A percentile compares a stretch with the other conserved stretches of the same genome.
phyloP scores from a whole-genome alignment of 2,888 invertebrate species.

The Clostera curtula region DNA sequence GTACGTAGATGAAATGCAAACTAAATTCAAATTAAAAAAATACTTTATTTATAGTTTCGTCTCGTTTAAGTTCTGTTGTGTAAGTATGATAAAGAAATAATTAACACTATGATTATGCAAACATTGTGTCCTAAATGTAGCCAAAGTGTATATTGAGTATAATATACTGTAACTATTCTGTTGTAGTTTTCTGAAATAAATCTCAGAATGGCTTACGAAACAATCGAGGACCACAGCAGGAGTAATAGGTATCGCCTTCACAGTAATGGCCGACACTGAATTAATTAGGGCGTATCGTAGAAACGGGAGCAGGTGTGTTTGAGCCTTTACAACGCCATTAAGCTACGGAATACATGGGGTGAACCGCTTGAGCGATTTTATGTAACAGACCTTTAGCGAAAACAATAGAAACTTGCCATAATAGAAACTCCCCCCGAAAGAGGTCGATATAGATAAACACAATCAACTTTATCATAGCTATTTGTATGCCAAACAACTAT shows the following conservation, averaged over 20 bases:
- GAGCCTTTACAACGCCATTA: slow-evolving; percentile 58
- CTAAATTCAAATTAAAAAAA: too few species aligned
- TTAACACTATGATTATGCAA: too few species aligned
- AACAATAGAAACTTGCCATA: slow-evolving; percentile 25
- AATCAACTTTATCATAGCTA: slow-evolving; percentile 16
- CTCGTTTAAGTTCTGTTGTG: too few species aligned
- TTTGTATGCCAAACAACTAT: slow-evolving; percentile 29
- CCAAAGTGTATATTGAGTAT: slow-evolving; percentile 1
- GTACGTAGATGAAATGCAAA: too few species aligned
- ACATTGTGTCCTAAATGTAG: too few species aligned
- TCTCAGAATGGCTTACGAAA: slow-evolving; percentile 25
- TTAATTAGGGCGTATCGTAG: slow-evolving; percentile 57
- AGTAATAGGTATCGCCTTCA: slow-evolving; percentile 48
- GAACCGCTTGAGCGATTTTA: slow-evolving; percentile 46
- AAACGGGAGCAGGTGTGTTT: slow-evolving; percentile 52
- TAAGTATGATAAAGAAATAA: too few species aligned
- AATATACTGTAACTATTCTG: too few species aligned
- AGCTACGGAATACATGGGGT: slow-evolving; percentile 38
- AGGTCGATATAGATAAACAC: slow-evolving; percentile 20
- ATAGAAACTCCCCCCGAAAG: slow-evolving; percentile 18
- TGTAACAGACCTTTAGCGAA: slow-evolving; percentile 20
- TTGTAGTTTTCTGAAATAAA: background rate
- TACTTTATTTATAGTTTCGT: too few species aligned
- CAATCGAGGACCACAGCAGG: slow-evolving; percentile 37
- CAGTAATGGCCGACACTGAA: slow-evolving; percentile 52